These are phyloP conservation scores for Etia nguti DNA, from an alignment of 2,113 vertebrate species.

Conservation along the genomic window DNA sequence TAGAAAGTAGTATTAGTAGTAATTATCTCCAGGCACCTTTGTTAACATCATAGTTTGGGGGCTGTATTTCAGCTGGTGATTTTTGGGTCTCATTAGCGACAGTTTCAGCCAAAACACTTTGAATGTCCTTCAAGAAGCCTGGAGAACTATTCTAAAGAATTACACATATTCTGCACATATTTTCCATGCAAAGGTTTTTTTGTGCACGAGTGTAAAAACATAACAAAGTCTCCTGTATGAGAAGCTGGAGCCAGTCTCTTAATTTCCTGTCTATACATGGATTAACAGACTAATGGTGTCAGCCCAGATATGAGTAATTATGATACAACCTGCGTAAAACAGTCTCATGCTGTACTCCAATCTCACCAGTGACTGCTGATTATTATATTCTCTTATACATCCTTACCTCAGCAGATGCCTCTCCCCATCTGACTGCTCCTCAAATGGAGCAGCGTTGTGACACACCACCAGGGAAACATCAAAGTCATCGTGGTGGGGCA, in stretches of 20 bases:
- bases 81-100: too few relatives aligned
- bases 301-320: background rate
- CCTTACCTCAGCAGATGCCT: slow-evolving; percentile 85
- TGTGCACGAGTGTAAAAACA: background rate
- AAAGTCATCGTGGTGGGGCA: slow-evolving; percentile 93
- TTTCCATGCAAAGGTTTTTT: background rate
- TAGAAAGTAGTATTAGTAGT: too few relatives aligned
- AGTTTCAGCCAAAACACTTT: too few relatives aligned
- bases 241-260: background rate
- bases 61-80: too few relatives aligned
- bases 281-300: background rate
- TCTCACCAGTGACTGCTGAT: background rate
- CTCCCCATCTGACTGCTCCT: slow-evolving; percentile 94
- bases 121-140: too few relatives aligned
- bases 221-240: background rate
- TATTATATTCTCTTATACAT: background rate
- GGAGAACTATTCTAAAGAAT: too few relatives aligned
- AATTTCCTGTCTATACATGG: background rate
- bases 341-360: background rate
- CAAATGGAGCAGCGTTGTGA: slow-evolving; percentile 89
- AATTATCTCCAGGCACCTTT: too few relatives aligned
- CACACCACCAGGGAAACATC: slow-evolving; percentile 95
- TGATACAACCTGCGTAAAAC: background rate
- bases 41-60: too few relatives aligned
- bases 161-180: too few relatives aligned